Evolutionary conservation across 1,140 invertebrate genomes (phyloP).

Genomic region (Probaryconus sp.): DNA sequence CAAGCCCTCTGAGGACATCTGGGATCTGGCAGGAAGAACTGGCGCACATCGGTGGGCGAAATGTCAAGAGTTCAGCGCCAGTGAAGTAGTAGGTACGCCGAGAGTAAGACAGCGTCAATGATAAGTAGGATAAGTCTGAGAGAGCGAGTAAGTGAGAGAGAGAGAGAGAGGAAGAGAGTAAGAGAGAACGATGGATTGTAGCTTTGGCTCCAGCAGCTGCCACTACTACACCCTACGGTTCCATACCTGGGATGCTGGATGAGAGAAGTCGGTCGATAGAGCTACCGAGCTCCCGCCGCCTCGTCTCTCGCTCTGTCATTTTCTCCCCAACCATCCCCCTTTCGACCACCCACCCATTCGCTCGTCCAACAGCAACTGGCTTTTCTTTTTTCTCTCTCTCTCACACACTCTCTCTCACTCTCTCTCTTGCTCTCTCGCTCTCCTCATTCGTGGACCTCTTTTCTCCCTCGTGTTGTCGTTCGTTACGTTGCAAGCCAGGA

Average conservation of each 20-base stretch:
- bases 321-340: slow-evolving; percentile 40
- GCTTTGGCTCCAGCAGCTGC: slow-evolving; percentile 53
- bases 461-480: background rate
- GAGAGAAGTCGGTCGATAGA: slow-evolving; percentile 75
- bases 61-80: slow-evolving; percentile 53
- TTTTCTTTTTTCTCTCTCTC: slow-evolving; percentile 7
- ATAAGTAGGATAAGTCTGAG: slow-evolving; percentile 51
- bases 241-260: slow-evolving; percentile 71
- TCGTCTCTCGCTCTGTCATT: slow-evolving; percentile 56
- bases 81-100: slow-evolving; percentile 37
- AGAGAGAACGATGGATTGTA: slow-evolving; percentile 45
- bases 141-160: slow-evolving; percentile 30
- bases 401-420: slow-evolving; percentile 7
- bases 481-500: slow-evolving; percentile 6
- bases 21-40: slow-evolving; percentile 55
- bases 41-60: slow-evolving; percentile 57
- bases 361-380: slow-evolving; percentile 4
- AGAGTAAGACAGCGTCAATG: slow-evolving; percentile 43
- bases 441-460: background rate
- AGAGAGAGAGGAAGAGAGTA: slow-evolving; percentile 30
- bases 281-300: slow-evolving; percentile 65
- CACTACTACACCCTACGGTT: slow-evolving; percentile 53
- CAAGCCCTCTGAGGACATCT: slow-evolving; percentile 57
- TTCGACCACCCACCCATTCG: slow-evolving; percentile 18
- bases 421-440: too few species aligned